Evolutionary conservation across 30 jellyfish, hydroid and myxozoan species (phyloP), one percentile per base, ranked within the genome.

Genomic region (Cassiopea andromeda): DNA sequence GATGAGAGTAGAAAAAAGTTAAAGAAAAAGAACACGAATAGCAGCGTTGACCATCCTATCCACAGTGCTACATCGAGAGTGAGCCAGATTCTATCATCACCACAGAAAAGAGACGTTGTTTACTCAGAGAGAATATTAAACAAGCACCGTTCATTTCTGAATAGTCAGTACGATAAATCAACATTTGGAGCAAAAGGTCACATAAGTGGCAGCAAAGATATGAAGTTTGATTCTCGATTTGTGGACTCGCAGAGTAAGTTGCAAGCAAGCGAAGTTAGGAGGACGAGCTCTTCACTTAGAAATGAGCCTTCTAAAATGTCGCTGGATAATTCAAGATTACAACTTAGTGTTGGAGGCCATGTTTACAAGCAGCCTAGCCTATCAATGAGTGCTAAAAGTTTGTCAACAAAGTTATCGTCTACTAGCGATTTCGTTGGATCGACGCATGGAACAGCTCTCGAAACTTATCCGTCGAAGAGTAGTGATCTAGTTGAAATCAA

Each of bases 1-100:
- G 78, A 91, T 60, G 85, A 91, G 4, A 91, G 97, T 60, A 67
- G 94, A 58, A 58, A 46, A 69, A 91, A 85, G 54, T 43, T 47
- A 59, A 91, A 46, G 46, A 84, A 91, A 27, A 27, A 27, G 46
- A 85, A 84, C 19, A 49, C 16, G 47, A 73, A 44, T 60, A 78
- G 48, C 15, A 8, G 46, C 57, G 7, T 84, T 14, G 87, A 84
- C 48, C 97, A 94, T 48, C 71, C 97, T 7, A 71, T 84, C 18
- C 89, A 85, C 58, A 78, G 94, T 1, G 68, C 58, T 2, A 12
- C 64, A 19, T 15, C 44, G 7, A 46, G 50, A 50, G 27, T 4
- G 68, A 66, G 74, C 48, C 73, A 66, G 73, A 48, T 77, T 1
- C 19, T 71, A 13, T 70, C 54, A 46, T 87, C 90, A 43, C 94